phyloP scores from a whole-genome alignment of 2,888 invertebrate species.

The Erannis defoliaria region DNA sequence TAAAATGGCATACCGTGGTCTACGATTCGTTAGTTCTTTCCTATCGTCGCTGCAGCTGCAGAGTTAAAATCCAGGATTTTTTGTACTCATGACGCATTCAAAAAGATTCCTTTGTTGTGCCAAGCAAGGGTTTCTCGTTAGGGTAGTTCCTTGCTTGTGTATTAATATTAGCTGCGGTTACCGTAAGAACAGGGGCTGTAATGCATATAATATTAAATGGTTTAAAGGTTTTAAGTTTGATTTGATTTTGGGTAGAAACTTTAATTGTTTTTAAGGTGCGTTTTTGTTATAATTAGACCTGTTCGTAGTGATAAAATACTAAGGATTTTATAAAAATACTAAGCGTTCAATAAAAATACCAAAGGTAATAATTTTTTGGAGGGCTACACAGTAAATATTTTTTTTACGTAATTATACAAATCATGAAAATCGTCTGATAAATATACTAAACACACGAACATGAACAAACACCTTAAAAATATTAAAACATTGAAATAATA shows the following conservation, averaged over 20 bases:
- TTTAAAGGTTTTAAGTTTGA: slow-evolving; percentile 53
- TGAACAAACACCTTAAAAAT: background rate
- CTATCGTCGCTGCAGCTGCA: slow-evolving; percentile 57
- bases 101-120: slow-evolving; percentile 72
- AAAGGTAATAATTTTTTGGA: too few species aligned
- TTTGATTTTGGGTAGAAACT: slow-evolving; percentile 54
- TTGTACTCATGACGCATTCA: slow-evolving; percentile 76
- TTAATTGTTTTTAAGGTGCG: slow-evolving; percentile 16
- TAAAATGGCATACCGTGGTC: slow-evolving; percentile 60
- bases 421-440: background rate
- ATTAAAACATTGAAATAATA: background rate
- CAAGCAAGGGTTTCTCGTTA: slow-evolving; percentile 77
- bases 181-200: slow-evolving; percentile 56
- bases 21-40: slow-evolving; percentile 63
- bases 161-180: slow-evolving; percentile 73
- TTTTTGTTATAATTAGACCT: background rate
- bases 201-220: slow-evolving; percentile 60
- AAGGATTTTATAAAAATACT: background rate
- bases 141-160: slow-evolving; percentile 74
- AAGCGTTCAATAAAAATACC: too few species aligned
- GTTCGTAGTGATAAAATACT: background rate
- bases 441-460: background rate
- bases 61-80: slow-evolving; percentile 69
- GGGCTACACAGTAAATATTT: too few species aligned
- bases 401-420: background rate